Evolutionary conservation across 2,797 vertebrate genomes (phyloP), one percentile per base, ranked within the genome.

Genomic region (Siniperca undulata): DNA sequence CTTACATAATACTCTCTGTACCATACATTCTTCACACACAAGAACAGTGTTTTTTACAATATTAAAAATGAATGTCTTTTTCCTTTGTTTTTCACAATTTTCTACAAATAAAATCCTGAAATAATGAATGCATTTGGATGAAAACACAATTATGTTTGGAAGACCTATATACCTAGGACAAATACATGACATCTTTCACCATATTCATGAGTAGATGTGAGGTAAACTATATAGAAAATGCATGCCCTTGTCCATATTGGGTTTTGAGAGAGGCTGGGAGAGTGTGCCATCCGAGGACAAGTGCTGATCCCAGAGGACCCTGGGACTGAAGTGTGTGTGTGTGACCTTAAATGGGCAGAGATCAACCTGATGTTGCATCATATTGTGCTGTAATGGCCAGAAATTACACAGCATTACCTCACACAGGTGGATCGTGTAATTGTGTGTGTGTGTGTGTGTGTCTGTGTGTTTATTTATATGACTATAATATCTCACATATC

Each of bases 291-390:
- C 72, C 73, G 73, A 73, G 27, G 75, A 73, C 22, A 80, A 65
- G 60, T 56, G 60, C 81, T 79, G 79, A 79, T 93, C 90, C 85
- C 89, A 48, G 69, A 86, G 81, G 90, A 92, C 62, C 44, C 73
- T 69, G n/a, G 60, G 86, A 84, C 83, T 86, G 65, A 89, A 87
- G 77, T 77, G 82, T 83, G 67, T 46, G 13, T 76, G 80, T 60
- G 72, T 82, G 82, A 92, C 92, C 93, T 94, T 95, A 95, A 93
- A 95, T 93, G 94, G 94, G 86, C 87, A 92, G 88, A 88, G 81
- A 82, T 87, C 84, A 83, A 75, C 86, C 82, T 91, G 52, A 70
- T 85, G 77, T 74, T 83, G 58, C 62, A 87, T 74, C 65, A 52
- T 72, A 52, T 81, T 77, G 20, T 30, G 61, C 61, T 64, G 42